These are phyloP conservation scores for Hippoglossus hippoglossus DNA, from an alignment of 2,797 vertebrate genomes.

Conservation along the genomic window DNA sequence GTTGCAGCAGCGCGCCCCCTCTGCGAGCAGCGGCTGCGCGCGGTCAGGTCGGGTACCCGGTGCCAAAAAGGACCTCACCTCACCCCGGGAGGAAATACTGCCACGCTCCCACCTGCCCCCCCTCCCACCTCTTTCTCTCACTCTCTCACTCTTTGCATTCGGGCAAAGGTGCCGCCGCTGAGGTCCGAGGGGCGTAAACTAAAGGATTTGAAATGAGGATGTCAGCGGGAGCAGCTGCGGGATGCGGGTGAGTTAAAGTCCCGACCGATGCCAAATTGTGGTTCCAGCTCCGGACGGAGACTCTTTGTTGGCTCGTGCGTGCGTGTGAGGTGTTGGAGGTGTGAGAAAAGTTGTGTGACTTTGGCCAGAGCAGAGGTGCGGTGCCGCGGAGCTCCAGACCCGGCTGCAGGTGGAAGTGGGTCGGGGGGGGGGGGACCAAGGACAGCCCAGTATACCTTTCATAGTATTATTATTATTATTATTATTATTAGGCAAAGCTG, in stretches of 20 bases:
- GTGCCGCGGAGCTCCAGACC: not conserved
- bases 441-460: not conserved
- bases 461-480: not conserved
- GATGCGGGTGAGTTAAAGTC: constrained; percentile 70
- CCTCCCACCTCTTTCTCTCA: constrained; percentile 1
- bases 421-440: constrained; percentile 8
- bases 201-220: constrained; percentile 43
- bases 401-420: constrained; percentile 30
- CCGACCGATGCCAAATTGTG: not conserved
- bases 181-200: constrained; percentile 13
- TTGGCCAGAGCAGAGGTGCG: not conserved
- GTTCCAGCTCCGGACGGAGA: not conserved
- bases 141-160: constrained; percentile 23
- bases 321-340: not conserved
- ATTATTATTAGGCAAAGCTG: not conserved
- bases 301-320: not conserved
- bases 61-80: constrained; percentile 49
- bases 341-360: constrained; percentile 26
- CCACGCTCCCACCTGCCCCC: constrained; percentile 12
- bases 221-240: constrained; percentile 50
- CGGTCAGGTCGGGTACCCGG: constrained; percentile 17
- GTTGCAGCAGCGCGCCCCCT: constrained; percentile 54
- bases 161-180: constrained; percentile 30
- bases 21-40: constrained; percentile 45
- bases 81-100: constrained; percentile 31